A percentile compares a stretch with the other conserved stretches of the same genome.
phyloP scores from a whole-genome alignment of 2,888 invertebrate species.

The Nomada fucata region DNA sequence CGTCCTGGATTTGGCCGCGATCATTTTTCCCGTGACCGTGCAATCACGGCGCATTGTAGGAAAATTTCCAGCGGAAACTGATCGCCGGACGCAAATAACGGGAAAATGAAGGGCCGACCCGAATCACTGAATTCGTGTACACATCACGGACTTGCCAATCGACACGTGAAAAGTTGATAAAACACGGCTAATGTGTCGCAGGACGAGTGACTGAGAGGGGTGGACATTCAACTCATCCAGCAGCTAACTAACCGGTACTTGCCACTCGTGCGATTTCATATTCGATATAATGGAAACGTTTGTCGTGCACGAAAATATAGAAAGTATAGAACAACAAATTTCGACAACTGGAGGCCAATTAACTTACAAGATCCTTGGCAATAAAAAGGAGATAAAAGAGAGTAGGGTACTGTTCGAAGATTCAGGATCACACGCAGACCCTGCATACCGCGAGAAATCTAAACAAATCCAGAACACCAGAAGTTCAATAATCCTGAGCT shows the following conservation, averaged over 20 bases:
- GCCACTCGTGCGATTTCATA: not conserved
- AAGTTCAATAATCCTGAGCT: too few species aligned
- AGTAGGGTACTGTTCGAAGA: not conserved
- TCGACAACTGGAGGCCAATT: not conserved
- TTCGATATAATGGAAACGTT: not conserved
- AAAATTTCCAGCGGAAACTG: constrained; percentile 15
- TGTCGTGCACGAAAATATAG: not conserved
- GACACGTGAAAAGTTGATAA: not conserved
- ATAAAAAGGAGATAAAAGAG: not conserved
- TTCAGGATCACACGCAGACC: too few species aligned
- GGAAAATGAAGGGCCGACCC: constrained; percentile 6
- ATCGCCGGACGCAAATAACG: constrained; percentile 4
- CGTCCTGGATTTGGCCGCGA: constrained; percentile 28
- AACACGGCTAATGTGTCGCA: not conserved
- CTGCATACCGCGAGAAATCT: too few species aligned
- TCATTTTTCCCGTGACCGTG: constrained; percentile 21
- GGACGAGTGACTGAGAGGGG: not conserved
- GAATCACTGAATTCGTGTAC: not conserved
- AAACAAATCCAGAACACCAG: too few species aligned
- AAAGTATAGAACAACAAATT: not conserved
- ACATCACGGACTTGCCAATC: not conserved
- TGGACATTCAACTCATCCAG: not conserved
- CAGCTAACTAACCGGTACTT: not conserved
- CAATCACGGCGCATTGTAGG: constrained; percentile 57
- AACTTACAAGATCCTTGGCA: not conserved